Base-by-base conservation (phyloP, 2,113 vertebrate species). In the Corydoras maculifer region DNA sequence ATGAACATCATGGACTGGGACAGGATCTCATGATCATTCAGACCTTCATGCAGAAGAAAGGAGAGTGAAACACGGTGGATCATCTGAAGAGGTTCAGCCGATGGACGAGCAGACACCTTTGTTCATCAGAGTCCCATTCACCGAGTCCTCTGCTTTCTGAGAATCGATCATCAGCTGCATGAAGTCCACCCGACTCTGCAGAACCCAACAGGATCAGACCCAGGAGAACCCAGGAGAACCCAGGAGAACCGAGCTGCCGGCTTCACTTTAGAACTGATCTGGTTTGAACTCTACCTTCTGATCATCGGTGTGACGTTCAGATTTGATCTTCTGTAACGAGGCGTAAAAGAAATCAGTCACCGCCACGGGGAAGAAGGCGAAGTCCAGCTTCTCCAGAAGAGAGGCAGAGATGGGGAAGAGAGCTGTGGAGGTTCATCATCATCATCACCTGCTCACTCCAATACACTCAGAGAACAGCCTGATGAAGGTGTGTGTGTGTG, bases 121-220 rank as follows among this genome's bases (percentile, higher is more conserved):
- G 59, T 53, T 62, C 30, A 70, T 9, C 6, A 68, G 72, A 8
- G 0, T 5, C 3, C 55, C 30, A 0, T 77, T 66, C 35, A 0
- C 2, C 0, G 75, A 0, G 3, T 10, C 64, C 18, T 6, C 11
- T 14, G 72, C 70, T 2, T 71, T 83, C 77, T 94, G 91, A 70
- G 88, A 86, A n/a, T 97, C 88, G 0, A 94, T 86, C 94, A 96
- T 91, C 63, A 95, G 68, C 83, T 94, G 92, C 82, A 95, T 84
- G 57, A 95, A 91, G 83, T 94, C 92, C 9, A 93, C 87, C 75
- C 90, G 82, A 5, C 75, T 84, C 92, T 95, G 69, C n/a, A 58
- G 30, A 29, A 1, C 61, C 8, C 13, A 49, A 57, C 10, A 53
- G 5, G 18, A 5, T 25, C 18, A 25, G 18, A 43, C 9, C 9